Evolutionary conservation across 2,797 vertebrate species (phyloP).

Genomic region (Megaceryle alcyon): DNA sequence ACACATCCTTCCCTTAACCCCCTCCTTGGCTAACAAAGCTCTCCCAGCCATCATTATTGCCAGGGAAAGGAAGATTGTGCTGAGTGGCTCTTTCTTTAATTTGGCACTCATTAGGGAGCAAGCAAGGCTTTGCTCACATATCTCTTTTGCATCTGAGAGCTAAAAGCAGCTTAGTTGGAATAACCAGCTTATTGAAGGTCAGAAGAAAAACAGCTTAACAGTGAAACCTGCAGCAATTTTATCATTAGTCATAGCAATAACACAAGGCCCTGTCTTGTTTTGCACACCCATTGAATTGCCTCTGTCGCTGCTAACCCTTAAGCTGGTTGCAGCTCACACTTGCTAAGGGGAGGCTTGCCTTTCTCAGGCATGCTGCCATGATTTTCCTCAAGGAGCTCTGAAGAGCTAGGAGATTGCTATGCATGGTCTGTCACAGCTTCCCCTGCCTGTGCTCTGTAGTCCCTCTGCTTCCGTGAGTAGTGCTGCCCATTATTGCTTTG

Average conservation of each 20-base stretch:
- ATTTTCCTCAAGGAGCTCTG: background rate
- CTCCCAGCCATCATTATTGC: background rate
- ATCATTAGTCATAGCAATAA: background rate
- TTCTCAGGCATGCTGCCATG: background rate
- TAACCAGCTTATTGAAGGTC: constrained; percentile 50
- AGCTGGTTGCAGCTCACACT: background rate
- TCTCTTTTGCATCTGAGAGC: constrained; percentile 18
- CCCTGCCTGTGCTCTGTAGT: background rate
- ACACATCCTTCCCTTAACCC: background rate
- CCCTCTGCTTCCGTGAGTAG: accelerated
- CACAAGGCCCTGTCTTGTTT: background rate
- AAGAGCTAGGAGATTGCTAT: background rate
- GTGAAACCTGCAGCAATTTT: constrained; percentile 19
- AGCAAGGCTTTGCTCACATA: background rate
- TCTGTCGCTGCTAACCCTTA: background rate
- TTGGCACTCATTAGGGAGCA: constrained; percentile 2
- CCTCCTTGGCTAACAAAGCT: background rate
- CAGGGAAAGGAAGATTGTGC: background rate
- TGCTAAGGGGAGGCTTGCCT: background rate
- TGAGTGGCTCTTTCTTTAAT: constrained; percentile 25
- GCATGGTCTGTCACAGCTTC: background rate
- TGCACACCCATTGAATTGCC: background rate
- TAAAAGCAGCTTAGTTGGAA: constrained; percentile 52
- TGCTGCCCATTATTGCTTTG: background rate
- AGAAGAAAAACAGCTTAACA: constrained; percentile 35